A percentile compares a stretch with the other conserved stretches of the same genome.
Evolutionary conservation across 2,797 vertebrate genomes (phyloP).

Genomic region (Esox masquinongy): DNA sequence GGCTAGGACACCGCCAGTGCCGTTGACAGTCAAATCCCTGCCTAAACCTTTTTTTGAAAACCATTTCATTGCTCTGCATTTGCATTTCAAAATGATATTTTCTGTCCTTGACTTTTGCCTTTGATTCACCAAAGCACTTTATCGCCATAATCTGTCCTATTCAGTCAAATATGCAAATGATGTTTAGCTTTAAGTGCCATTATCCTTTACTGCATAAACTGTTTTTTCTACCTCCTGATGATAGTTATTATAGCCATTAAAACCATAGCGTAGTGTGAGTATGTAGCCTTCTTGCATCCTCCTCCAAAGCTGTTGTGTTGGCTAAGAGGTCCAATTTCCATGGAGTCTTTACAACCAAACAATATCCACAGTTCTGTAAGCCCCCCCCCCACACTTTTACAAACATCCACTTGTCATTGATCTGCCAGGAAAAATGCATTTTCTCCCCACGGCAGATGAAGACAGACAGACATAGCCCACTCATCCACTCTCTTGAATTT

Average conservation of each 20-base stretch:
- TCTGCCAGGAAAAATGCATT: constrained; percentile 23
- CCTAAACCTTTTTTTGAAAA: constrained; percentile 7
- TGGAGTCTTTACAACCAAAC: constrained; percentile 32
- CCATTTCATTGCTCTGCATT: background rate
- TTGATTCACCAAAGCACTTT: constrained; percentile 18
- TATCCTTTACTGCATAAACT: background rate
- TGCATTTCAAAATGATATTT: constrained; percentile 8
- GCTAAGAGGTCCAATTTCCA: constrained; percentile 30
- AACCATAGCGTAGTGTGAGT: constrained; percentile 20
- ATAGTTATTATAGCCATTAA: constrained; percentile 28
- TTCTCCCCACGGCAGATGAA: constrained; percentile 27
- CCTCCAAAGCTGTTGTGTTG: constrained; percentile 10
- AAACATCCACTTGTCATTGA: constrained; percentile 18
- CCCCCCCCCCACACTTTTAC: background rate
- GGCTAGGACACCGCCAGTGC: background rate
- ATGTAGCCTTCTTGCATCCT: constrained; percentile 11
- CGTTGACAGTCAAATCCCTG: constrained; percentile 1
- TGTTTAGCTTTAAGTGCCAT: constrained; percentile 22
- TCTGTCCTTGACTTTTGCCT: constrained; percentile 22
- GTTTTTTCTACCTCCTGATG: constrained; percentile 14
- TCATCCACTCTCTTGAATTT: background rate
- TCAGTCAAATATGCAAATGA: constrained; percentile 13
- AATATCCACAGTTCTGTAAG: background rate
- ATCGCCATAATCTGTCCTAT: background rate
- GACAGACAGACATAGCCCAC: background rate